Base-by-base conservation (phyloP, 2,113 vertebrate genomes). In the Nerophis lumbriciformis region DNA sequence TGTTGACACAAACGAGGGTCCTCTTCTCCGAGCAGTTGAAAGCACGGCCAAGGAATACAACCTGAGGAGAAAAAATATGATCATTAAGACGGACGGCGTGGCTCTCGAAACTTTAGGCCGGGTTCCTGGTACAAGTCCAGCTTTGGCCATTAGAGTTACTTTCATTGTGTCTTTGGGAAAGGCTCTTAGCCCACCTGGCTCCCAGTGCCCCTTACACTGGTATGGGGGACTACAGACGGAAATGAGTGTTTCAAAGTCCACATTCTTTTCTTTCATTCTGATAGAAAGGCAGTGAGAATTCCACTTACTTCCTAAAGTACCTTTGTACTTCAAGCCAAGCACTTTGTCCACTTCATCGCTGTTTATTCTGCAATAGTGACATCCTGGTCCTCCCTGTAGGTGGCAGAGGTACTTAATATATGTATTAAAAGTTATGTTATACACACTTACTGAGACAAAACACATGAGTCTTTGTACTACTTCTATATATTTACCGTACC, bases 311-410 rank as follows among this genome's bases (percentile, higher is more conserved):
- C 87, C 87, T 81, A 89, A 28, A 13, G 4, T 53, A 4, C 1
- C 60, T 28, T 28, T 37, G 44, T 64, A 63, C 6, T 57, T 64
- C 8, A 85, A 65, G 3, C 85, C 86, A 8, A 88, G 56, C 56
- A 47, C 74, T 14, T 21, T 63, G 37, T 66, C 72, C 11, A 89
- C 56, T 37, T 90, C 82, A 8, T 42, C 71, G 60, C 63, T 71
- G 51, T 67, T 86, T 58, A 92, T 85, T 63, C 89, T 75, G 81
- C 91, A 92, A 69, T 89, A 92, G n/a, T 89, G 82, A 75, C 90
- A 90, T 9, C 65, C 77, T 4, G 74, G 19, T 2, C 55, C 36
- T 37, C 85, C 89, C 91, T 91, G 68, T 5, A 48, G 28, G 44
- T 8, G 3, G 57, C 13, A 62, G 44, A 57, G 15, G 1, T 21